Base-by-base conservation (phyloP, 2,888 invertebrate species). In the Lasioglossum oenotherae region DNA sequence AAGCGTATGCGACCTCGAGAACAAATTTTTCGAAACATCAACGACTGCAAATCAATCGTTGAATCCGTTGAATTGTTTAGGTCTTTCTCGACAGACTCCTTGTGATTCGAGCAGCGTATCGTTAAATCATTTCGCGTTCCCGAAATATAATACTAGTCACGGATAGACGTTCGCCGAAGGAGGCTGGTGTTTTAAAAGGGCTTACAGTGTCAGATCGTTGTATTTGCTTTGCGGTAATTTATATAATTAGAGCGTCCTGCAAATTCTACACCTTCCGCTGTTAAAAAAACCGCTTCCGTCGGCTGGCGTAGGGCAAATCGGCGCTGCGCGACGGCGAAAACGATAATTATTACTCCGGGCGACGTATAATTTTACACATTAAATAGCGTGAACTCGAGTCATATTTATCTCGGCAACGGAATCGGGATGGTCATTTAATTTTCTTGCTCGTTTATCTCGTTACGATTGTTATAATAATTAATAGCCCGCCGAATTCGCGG, bases 341-440 rank as follows among this genome's bases (percentile, higher is more conserved):
- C 69, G 80, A 74, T 71, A 57, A 82, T 82, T 80, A 35, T 53
- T 23, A 27, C 74, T 60, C 19, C 19, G 6, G 6, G 35, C 41
- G 27, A 35, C 35, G 60, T 49, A 72, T 81, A 81, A 80, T 71
- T 71, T 81, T 72, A 49, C 53, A 38, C 69, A 31, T 80, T 80
- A 27, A 69, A 71, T 46, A 74, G 12, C 38, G 46, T 1, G 60
- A 69, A 72, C 49, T 76, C 35, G n/a, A 4, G 38, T 27, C 35
- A 41, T 38, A 72, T 81, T 76, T 57, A 81, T 72, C 53, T 38
- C 27, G 57, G 53, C 46, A 31, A 23, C 35, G 19, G 71, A 74
- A 73, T 82, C 74, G 38, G 67, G 19, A 53, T n/a, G 74, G 41
- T 74, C 74, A 57, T 82, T 80, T 80, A 69, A 57, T 80, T 71